These are phyloP conservation scores for Drosophila kikkawai DNA, from an alignment of 1,140 invertebrate genomes.

Conservation along the genomic window DNA sequence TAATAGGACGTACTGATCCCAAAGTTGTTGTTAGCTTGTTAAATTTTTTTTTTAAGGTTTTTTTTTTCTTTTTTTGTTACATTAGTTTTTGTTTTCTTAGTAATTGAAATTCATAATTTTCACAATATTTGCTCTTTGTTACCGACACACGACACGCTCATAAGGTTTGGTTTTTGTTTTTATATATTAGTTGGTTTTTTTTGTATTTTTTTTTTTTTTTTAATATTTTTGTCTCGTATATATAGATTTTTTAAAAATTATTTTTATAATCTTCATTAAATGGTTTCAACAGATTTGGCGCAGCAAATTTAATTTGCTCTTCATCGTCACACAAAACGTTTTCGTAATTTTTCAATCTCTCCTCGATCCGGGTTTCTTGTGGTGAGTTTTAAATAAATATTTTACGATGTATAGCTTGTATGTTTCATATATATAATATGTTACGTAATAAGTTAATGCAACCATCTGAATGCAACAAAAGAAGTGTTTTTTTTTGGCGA, in stretches of 20 bases:
- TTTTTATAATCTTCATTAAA: constrained; percentile 81
- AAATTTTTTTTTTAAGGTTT: constrained; percentile 36
- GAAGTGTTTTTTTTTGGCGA: constrained; percentile 54
- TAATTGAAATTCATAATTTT: constrained; percentile 83
- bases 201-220: constrained; percentile 28
- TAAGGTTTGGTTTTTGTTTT: constrained; percentile 59
- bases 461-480: constrained; percentile 67
- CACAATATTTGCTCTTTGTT: constrained; percentile 83
- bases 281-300: constrained; percentile 82
- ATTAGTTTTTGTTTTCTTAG: constrained; percentile 59
- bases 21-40: constrained; percentile 82
- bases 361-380: constrained; percentile 29
- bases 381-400: constrained; percentile 67
- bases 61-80: constrained; percentile 28
- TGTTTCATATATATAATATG: constrained; percentile 44
- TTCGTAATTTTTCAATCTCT: constrained; percentile 47
- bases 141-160: constrained; percentile 73
- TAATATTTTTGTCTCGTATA: constrained; percentile 39
- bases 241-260: constrained; percentile 77
- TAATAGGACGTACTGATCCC: constrained; percentile 83
- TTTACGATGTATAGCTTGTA: constrained; percentile 54
- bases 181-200: constrained; percentile 12
- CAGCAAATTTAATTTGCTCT: constrained; percentile 80
- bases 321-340: constrained; percentile 66
- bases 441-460: constrained; percentile 77